Conservation (phyloP, 2,888 invertebrate species). For the Lasioglossum malachurum region DNA sequence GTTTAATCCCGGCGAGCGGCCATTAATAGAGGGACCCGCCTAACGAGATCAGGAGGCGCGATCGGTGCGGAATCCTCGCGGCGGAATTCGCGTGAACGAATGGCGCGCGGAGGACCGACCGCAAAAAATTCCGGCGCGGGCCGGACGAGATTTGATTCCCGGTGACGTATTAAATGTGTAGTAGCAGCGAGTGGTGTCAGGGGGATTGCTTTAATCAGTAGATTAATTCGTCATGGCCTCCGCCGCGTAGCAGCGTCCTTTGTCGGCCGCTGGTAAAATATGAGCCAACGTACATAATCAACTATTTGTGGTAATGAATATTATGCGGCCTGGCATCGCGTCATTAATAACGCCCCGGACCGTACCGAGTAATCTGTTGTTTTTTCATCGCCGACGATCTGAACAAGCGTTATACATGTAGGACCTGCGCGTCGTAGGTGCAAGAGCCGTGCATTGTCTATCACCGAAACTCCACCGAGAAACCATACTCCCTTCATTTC, state of each 20-base stretch:
- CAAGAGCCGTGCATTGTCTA: slow-evolving; percentile 43
- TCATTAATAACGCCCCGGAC: slow-evolving; percentile 81
- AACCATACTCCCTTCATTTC: not conserved
- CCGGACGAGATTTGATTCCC: slow-evolving; percentile 80
- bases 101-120: slow-evolving; percentile 63
- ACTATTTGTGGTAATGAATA: slow-evolving; percentile 84
- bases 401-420: slow-evolving; percentile 50
- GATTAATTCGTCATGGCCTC: slow-evolving; percentile 84
- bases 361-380: slow-evolving; percentile 68
- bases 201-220: slow-evolving; percentile 84
- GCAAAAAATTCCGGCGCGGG: slow-evolving; percentile 75
- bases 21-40: not conserved
- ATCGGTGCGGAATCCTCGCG: slow-evolving; percentile 15
- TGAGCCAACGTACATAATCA: slow-evolving; percentile 83
- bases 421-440: not conserved
- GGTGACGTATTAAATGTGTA: slow-evolving; percentile 83
- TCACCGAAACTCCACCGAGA: slow-evolving; percentile 58
- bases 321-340: slow-evolving; percentile 80
- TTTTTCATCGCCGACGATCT: slow-evolving; percentile 32
- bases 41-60: slow-evolving; percentile 33
- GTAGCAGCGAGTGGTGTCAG: slow-evolving; percentile 82
- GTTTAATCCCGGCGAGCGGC: not conserved
- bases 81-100: slow-evolving; percentile 47
- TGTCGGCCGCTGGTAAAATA: slow-evolving; percentile 83
- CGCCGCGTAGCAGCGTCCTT: slow-evolving; percentile 81